Percentiles rank a stretch among this genome's conserved stretches.
Evolutionary conservation across 2,888 invertebrate genomes (phyloP).

Genomic region (Chamaedrilus cognettii): DNA sequence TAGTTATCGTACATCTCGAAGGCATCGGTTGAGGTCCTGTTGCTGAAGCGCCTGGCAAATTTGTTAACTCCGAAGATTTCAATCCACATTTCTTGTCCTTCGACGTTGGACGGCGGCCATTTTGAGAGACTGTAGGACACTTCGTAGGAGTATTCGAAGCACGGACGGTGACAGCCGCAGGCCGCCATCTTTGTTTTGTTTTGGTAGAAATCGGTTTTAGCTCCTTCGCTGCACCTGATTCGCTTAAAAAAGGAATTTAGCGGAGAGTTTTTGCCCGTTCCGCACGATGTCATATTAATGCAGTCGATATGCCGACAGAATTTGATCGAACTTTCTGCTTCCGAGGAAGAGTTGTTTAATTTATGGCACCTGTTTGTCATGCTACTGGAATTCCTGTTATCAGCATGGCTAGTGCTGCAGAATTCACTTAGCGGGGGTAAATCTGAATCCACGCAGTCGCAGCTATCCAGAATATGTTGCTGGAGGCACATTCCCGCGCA

Average conservation of each 20-base stretch:
- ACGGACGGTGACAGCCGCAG: slow-evolving; percentile 35
- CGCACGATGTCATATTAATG: too few relatives aligned
- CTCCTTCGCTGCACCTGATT: slow-evolving; percentile 30
- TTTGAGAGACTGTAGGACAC: slow-evolving; percentile 38
- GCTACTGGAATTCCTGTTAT: too few relatives aligned
- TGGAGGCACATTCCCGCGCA: slow-evolving; percentile 40
- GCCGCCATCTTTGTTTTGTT: slow-evolving; percentile 29
- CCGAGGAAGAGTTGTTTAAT: slow-evolving; percentile 27
- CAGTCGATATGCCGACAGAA: too few relatives aligned
- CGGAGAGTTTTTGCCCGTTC: too few relatives aligned
- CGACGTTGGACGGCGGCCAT: too few relatives aligned
- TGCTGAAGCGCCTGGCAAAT: too few relatives aligned
- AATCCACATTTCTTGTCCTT: too few relatives aligned
- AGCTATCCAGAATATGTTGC: slow-evolving; percentile 27
- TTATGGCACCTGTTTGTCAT: too few relatives aligned
- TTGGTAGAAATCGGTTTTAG: slow-evolving; percentile 27
- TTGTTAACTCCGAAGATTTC: too few relatives aligned
- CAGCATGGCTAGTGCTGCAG: too few relatives aligned
- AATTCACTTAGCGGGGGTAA: slow-evolving; percentile 30
- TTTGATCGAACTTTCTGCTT: slow-evolving; percentile 31
- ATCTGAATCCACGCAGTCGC: slow-evolving; percentile 29
- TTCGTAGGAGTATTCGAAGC: slow-evolving; percentile 36
- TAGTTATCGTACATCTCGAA: too few relatives aligned
- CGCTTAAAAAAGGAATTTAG: slow-evolving; percentile 23
- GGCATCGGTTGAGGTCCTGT: too few relatives aligned